These are phyloP conservation scores for Scrobipalpa costella DNA, from an alignment of 2,888 invertebrate species.

Conservation along the genomic window DNA sequence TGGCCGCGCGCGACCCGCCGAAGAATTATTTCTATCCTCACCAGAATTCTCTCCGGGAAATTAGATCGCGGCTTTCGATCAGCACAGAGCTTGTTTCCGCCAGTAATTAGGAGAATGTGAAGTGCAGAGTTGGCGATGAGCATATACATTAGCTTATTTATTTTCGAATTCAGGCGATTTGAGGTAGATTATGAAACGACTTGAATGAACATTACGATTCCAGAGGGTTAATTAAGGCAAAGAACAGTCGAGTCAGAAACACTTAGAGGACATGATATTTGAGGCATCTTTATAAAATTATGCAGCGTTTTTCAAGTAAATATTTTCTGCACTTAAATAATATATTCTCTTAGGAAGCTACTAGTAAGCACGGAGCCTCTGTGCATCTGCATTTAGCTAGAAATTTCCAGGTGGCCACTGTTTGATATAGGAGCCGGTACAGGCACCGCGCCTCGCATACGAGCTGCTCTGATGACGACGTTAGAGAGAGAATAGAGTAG, in stretches of 20 bases:
- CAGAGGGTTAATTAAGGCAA: too few relatives aligned
- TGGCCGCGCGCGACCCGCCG: slow-evolving; percentile 49
- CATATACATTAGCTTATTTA: neutral
- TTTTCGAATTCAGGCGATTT: too few relatives aligned
- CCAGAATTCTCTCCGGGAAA: slow-evolving; percentile 43
- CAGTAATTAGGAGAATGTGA: slow-evolving; percentile 18
- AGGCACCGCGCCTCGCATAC: slow-evolving; percentile 4
- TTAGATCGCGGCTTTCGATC: slow-evolving; percentile 38
- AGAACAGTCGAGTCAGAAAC: too few relatives aligned
- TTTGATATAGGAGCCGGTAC: slow-evolving; percentile 19
- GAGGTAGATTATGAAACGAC: too few relatives aligned
- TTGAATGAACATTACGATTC: too few relatives aligned
- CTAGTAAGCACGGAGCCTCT: neutral
- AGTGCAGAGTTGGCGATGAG: neutral
- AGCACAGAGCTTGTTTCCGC: neutral
- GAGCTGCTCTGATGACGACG: slow-evolving; percentile 23
- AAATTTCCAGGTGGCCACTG: slow-evolving; percentile 19
- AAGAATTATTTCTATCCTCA: slow-evolving; percentile 56
- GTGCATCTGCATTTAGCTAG: neutral
- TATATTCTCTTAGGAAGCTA: neutral
- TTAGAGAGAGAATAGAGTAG: neutral
- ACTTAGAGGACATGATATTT: too few relatives aligned
- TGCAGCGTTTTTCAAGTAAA: neutral
- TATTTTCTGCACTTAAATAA: neutral
- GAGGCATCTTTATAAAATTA: neutral